Evolutionary conservation across 2,797 vertebrate species (phyloP), one percentile per base, ranked within the genome.

Genomic region (Eutrigla gurnardus): DNA sequence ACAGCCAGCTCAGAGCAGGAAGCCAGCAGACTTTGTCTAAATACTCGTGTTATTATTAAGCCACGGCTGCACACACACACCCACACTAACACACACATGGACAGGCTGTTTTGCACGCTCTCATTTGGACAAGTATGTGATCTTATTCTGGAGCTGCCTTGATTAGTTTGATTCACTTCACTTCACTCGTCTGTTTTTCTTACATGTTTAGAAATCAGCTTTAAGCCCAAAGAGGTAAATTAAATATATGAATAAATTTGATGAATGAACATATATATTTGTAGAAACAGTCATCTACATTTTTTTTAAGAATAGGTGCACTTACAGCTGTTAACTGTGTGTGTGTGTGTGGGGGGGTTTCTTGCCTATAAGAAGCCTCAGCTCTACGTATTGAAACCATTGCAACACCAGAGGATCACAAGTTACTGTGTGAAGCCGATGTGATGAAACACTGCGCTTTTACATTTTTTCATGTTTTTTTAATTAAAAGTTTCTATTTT

Each of bases 141-240:
- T 80, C 78, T 76, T 52, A 42, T 77, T 70, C 52, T 58, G 64
- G 70, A 72, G 69, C 67, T 73, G 57, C 53, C 70, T 47, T 54
- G 46, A 74, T 76, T 75, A 73, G 52, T 84, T 65, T 47, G 59
- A 83, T 57, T 39, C 62, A 35, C 25, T 69, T 68, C 45, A 35
- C 7, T 45, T 57, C 45, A 35, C 7, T 45, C 50, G 36, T 70
- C 43, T 50, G 10, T 5, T 12, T 46, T 46, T 33, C 18, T 58
- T 57, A 43, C 2, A 35, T 36, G 7, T n/a, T 13, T 47, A 5
- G 52, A 36, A 15, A 50, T 33, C 25, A 57, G 5, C 37, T 45
- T 60, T 15, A 46, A 15, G 10, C 3, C 14, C 7, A 40, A 66
- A 32, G 32, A 18, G n/a, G 5, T 15, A 70, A 72, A 65, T 17